These are phyloP conservation scores for Netelia inedita DNA, from an alignment of 2,888 invertebrate genomes.

Conservation along the genomic window DNA sequence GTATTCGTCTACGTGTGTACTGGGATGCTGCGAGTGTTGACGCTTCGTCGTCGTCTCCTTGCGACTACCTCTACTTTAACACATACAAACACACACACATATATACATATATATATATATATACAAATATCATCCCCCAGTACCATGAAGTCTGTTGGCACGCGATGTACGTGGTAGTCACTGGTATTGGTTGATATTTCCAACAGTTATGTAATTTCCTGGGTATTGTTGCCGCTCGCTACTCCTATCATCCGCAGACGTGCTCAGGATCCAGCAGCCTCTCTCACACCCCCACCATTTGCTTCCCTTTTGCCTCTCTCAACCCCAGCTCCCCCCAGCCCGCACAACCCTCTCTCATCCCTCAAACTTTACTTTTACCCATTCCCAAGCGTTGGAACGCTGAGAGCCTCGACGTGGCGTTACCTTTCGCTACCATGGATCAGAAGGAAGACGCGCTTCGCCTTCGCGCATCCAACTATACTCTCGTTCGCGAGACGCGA, in stretches of 20 bases:
- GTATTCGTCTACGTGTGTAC: neutral
- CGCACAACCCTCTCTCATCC: constrained; percentile 15
- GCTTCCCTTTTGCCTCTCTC: constrained; percentile 12
- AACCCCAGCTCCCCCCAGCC: neutral
- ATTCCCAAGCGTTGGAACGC: too few species aligned
- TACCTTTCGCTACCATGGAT: constrained; percentile 34
- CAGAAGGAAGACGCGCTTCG: constrained; percentile 39
- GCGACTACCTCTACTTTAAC: constrained; percentile 7
- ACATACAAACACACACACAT: neutral
- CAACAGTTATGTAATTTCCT: constrained; percentile 86
- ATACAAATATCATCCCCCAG: constrained; percentile 22
- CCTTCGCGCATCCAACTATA: constrained; percentile 64
- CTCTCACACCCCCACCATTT: constrained; percentile 58
- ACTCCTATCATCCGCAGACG: constrained; percentile 82
- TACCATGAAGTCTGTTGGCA: constrained; percentile 75
- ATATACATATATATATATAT: constrained; percentile 17
- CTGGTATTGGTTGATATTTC: constrained; percentile 85
- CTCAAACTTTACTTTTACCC: too few species aligned
- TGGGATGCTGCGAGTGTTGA: constrained; percentile 42
- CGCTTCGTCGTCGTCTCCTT: constrained; percentile 29
- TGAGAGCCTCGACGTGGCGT: neutral
- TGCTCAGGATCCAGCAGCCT: constrained; percentile 76
- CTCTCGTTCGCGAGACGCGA: constrained; percentile 30
- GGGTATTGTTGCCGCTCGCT: constrained; percentile 84
- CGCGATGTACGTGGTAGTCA: constrained; percentile 71